Base-by-base conservation (phyloP, 1,140 invertebrate species). In the Diabrotica undecimpunctata region DNA sequence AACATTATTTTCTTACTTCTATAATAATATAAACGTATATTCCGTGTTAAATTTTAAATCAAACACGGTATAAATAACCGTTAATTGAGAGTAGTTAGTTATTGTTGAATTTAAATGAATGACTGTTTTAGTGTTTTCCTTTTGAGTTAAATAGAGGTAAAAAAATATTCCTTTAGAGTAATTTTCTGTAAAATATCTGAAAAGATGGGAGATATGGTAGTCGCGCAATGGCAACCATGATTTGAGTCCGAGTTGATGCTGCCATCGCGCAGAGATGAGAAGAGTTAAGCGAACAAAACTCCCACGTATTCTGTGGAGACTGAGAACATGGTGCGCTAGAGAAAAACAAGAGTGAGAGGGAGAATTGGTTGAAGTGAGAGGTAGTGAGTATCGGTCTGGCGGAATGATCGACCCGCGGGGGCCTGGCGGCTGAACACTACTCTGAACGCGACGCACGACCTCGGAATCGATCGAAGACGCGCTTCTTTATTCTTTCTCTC, bases 381-480 rank as follows among this genome's bases (percentile, higher is more conserved):
- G 58, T 38, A 64, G 38, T n/a, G 13, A 35, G 58, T 51, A 11
- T 55, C 13, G 54, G 35, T 14, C 54, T 14, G 51, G 35, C 46
- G 37, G 54, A 53, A 13, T 13, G 13, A 58, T 10, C 9, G 13
- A 64, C 35, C 46, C 52, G 62, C 37, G 39, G 53, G 39, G 61
- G 66, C 50, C 70, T 65, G 66, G 71, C 70, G 72, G 72, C 71
- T 71, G 72, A 72, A 72, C 69, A 65, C 66, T 67, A 68, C 66
- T 73, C 74, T 71, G 73, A 71, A 66, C 66, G 64, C 66, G 62
- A 65, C 69, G 64, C 72, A 66, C 59, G 65, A 65, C 62, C 63
- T 66, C 66, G 61, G 72, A 73, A 70, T 67, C 66, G 68, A 76
- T 69, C 72, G 70, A 60, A 61, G 72, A 75, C 72, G 54, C 54